Conservation (phyloP, 2,888 invertebrate genomes). For the Campoletis raptor region DNA sequence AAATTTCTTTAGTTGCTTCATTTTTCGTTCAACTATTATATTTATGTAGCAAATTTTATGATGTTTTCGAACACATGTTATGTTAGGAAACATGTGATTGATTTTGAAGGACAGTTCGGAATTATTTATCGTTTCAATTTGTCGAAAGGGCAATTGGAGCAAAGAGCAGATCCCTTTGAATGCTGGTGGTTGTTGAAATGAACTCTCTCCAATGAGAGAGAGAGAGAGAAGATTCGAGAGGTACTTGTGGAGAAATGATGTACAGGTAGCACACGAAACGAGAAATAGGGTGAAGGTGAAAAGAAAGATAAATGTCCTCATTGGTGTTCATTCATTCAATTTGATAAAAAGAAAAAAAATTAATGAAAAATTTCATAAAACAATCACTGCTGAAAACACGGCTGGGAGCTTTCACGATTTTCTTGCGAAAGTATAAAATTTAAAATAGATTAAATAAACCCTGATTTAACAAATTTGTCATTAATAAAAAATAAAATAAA, state of each 20-base stretch:
- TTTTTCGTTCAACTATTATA: too few relatives aligned
- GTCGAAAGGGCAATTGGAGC: too few relatives aligned
- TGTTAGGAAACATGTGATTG: too few relatives aligned
- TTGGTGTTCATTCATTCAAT: background rate
- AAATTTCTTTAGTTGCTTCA: too few relatives aligned
- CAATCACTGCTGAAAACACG: background rate
- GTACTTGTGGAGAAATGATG: conserved; percentile 4
- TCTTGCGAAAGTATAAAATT: background rate
- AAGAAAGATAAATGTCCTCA: conserved; percentile 7
- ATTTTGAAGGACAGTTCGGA: too few relatives aligned
- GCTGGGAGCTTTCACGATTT: background rate
- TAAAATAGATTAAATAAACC: background rate
- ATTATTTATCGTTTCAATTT: too few relatives aligned
- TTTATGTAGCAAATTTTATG: too few relatives aligned
- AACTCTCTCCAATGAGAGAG: background rate
- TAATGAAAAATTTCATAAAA: background rate
- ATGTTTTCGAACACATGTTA: too few relatives aligned
- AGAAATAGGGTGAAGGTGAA: background rate
- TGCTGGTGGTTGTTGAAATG: conserved; percentile 17
- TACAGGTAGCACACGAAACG: background rate
- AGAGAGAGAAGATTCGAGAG: conserved; percentile 22
- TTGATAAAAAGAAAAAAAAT: background rate
- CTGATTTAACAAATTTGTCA: background rate
- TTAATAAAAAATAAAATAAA: background rate
- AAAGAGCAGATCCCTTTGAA: too few relatives aligned